Evolutionary conservation across 2,888 invertebrate genomes (phyloP).

Genomic region (Phlogophora meticulosa): DNA sequence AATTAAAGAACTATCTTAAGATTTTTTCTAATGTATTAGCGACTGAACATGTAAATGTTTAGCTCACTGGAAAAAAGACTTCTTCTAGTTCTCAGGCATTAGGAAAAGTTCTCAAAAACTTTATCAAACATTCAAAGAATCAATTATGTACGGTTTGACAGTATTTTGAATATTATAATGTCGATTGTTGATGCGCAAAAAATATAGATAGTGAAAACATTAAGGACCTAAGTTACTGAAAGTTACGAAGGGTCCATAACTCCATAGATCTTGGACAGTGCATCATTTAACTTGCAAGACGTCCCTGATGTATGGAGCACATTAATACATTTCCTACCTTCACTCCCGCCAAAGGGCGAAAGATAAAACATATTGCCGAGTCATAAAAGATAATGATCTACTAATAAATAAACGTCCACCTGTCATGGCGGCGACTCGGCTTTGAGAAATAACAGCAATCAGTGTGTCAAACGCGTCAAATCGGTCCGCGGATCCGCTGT

Average conservation of each 20-base stretch:
- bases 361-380: conserved; percentile 60
- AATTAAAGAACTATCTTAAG: background rate
- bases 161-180: background rate
- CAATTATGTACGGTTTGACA: background rate
- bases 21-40: background rate
- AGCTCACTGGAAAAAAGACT: background rate
- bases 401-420: conserved; percentile 69
- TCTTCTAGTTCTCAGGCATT: background rate
- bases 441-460: conserved; percentile 73
- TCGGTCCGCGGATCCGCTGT: conserved; percentile 66
- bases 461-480: conserved; percentile 69
- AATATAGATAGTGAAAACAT: background rate
- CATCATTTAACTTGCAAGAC: conserved; percentile 33
- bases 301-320: conserved; percentile 49
- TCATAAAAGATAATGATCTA: conserved; percentile 67
- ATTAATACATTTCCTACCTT: conserved; percentile 52
- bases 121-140: background rate
- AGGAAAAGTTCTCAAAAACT: background rate
- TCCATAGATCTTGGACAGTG: conserved; percentile 20
- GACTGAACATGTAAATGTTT: background rate
- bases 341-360: conserved; percentile 56
- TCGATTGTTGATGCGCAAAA: background rate
- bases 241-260: conserved; percentile 21
- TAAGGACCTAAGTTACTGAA: background rate
- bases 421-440: conserved; percentile 64